A percentile compares a stretch with the other conserved stretches of the same genome.
These are phyloP conservation scores for Cydia pomonella DNA, from an alignment of 1,140 invertebrate genomes.

Conservation along the genomic window DNA sequence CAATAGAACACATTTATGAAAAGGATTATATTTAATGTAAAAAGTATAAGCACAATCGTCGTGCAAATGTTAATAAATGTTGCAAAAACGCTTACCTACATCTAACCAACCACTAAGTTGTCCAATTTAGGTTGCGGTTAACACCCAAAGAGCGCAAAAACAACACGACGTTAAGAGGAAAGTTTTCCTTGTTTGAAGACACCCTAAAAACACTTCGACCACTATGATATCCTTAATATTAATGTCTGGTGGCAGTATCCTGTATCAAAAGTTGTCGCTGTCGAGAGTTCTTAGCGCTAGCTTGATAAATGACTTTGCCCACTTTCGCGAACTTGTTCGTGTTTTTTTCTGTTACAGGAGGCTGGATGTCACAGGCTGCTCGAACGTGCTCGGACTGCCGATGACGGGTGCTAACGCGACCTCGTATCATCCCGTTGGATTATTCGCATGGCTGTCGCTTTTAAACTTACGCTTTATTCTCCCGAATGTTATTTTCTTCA, in stretches of 20 bases:
- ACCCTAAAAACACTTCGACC: slow-evolving; percentile 70
- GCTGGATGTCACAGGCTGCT: slow-evolving; percentile 55
- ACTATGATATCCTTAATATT: slow-evolving; percentile 77
- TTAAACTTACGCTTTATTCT: slow-evolving; percentile 32
- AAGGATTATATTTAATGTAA: neutral
- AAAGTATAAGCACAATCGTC: neutral
- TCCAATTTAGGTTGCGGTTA: slow-evolving; percentile 46
- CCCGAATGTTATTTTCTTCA: slow-evolving; percentile 37
- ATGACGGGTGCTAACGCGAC: slow-evolving; percentile 56
- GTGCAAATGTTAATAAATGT: neutral
- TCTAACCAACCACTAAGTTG: slow-evolving; percentile 42
- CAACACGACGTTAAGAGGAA: slow-evolving; percentile 47
- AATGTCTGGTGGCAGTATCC: slow-evolving; percentile 75
- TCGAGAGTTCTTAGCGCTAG: slow-evolving; percentile 75
- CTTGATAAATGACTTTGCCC: slow-evolving; percentile 78
- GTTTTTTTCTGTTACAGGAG: slow-evolving; percentile 59
- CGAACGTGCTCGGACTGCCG: slow-evolving; percentile 60
- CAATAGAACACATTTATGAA: neutral
- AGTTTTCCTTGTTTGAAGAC: slow-evolving; percentile 55
- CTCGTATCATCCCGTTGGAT: slow-evolving; percentile 51
- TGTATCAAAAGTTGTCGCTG: slow-evolving; percentile 77
- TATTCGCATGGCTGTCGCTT: slow-evolving; percentile 50
- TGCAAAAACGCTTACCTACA: slow-evolving; percentile 33
- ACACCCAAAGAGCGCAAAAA: slow-evolving; percentile 45
- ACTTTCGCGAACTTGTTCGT: slow-evolving; percentile 69